phyloP scores from a whole-genome alignment of 64 coral and sea anemone genomes.

The Stichodactyla helianthus region DNA sequence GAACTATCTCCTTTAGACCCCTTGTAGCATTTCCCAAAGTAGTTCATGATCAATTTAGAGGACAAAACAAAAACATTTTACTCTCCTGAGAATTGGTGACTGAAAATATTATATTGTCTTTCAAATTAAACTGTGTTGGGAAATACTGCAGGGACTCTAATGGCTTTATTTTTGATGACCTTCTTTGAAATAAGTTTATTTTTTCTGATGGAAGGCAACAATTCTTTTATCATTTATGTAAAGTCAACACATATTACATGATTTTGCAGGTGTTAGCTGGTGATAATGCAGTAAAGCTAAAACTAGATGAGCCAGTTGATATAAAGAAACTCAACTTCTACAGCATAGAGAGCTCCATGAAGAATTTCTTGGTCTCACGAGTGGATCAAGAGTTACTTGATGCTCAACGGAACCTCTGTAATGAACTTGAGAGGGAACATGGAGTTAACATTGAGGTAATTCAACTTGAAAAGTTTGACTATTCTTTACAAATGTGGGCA shows the following conservation, averaged over 20 bases:
- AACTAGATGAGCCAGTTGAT: conserved; percentile 57
- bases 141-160: no score
- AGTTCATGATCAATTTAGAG: no score
- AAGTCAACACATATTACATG: not conserved
- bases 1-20: no score
- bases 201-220: no score
- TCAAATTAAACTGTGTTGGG: no score
- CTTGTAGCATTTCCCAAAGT: no score
- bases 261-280: conserved; percentile 69
- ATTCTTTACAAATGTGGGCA: conserved; percentile 83
- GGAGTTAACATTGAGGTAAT: conserved; percentile 56
- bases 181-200: no score
- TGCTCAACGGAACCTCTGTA: conserved; percentile 68
- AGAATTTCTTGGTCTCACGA: conserved; percentile 68
- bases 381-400: conserved; percentile 60
- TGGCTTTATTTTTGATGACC: no score
- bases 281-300: conserved; percentile 48
- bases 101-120: no score
- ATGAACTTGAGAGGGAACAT: conserved; percentile 53
- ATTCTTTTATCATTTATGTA: not conserved
- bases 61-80: no score
- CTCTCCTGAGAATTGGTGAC: no score
- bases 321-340: conserved; percentile 74
- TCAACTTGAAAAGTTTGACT: conserved; percentile 69
- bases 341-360: conserved; percentile 62